Base-by-base conservation (phyloP, 37 sponge, comb jelly and placozoan genomes). In the Bolinopsis microptera region DNA sequence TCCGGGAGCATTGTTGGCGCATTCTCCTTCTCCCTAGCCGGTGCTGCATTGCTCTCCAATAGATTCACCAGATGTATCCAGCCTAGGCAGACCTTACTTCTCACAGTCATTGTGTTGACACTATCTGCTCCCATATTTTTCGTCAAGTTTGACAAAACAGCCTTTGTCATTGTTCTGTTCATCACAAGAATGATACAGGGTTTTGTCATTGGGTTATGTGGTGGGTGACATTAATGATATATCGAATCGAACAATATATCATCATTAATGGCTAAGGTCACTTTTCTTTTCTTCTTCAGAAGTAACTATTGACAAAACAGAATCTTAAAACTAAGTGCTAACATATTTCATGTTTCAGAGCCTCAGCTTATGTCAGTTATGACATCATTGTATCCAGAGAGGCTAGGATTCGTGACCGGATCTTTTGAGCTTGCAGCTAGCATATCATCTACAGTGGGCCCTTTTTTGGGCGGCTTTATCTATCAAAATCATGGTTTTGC, bases 201-300 rank as follows among this genome's bases (percentile, higher is more conserved):
- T 39, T 86, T 86, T 86, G 90, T 86, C 25, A 86, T 86, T 86
- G 90, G 90, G 3, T 24, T 86, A 0, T 86, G 90, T 39, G 90
- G 90, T 86, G 21, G 21, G 80, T 35, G 21, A 34, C 18, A 35
- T 18, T 35, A 34, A 32, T 32, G n/a, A n/a, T n/a, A n/a, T n/a
- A n/a, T n/a, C n/a, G n/a, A n/a, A n/a, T n/a, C n/a, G n/a, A n/a
- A n/a, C n/a, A n/a, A n/a, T n/a, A n/a, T n/a, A n/a, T n/a, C n/a
- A n/a, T n/a, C n/a, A n/a, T n/a, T n/a, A n/a, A n/a, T n/a, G n/a
- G n/a, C n/a, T n/a, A n/a, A n/a, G n/a, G n/a, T n/a, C n/a, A n/a
- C n/a, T n/a, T n/a, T n/a, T n/a, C n/a, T n/a, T n/a, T n/a, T n/a
- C n/a, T n/a, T n/a, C n/a, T n/a, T n/a, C 21, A 13, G 21, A 77